These are phyloP conservation scores for Linurgus olivaceus DNA, from an alignment of 2,797 vertebrate species.

Conservation along the genomic window DNA sequence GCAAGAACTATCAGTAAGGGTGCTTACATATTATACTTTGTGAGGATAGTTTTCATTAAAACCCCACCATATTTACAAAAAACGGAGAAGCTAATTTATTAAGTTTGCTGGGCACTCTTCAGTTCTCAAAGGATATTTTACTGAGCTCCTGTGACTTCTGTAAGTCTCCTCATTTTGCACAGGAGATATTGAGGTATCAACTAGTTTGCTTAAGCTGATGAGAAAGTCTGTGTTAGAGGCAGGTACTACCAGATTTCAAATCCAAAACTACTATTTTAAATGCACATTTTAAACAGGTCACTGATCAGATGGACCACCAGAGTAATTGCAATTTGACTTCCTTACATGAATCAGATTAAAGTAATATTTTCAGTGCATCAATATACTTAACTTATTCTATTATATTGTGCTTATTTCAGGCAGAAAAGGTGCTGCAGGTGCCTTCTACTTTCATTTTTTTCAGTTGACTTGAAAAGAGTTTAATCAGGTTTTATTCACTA, in stretches of 20 bases:
- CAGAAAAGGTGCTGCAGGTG: background rate
- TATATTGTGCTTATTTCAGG: background rate
- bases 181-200: background rate
- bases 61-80: background rate
- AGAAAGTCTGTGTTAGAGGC: background rate
- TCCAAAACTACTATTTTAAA: background rate
- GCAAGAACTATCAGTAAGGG: background rate
- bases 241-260: background rate
- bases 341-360: background rate
- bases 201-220: background rate
- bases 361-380: background rate
- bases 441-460: background rate
- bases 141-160: background rate
- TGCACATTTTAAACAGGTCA: background rate
- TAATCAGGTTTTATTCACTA: constrained; percentile 2
- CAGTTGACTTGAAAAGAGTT: background rate
- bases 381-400: background rate
- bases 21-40: background rate
- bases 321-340: background rate
- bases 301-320: background rate
- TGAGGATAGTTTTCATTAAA: background rate
- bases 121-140: background rate
- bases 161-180: background rate
- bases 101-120: background rate
- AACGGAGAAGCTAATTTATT: background rate